Evolutionary conservation across 2,888 invertebrate genomes (phyloP).

Genomic region (Trachelus tabidus): DNA sequence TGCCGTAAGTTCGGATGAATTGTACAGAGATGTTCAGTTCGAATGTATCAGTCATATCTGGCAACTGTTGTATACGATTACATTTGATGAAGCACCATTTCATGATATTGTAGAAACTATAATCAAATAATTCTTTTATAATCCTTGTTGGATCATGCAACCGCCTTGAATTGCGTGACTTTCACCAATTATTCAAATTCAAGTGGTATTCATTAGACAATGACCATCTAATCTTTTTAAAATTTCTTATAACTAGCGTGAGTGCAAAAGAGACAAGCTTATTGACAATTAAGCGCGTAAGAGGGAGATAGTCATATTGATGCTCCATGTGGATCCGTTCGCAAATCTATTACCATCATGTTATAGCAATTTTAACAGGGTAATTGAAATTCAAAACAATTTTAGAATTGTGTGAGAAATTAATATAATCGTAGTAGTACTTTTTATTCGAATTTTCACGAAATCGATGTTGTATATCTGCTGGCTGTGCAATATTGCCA

Average conservation of each 20-base stretch:
- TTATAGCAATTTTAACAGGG: not conserved
- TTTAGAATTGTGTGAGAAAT: not conserved
- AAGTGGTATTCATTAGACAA: not conserved
- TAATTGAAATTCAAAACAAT: too few species aligned
- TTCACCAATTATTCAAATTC: not conserved
- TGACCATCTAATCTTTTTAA: not conserved
- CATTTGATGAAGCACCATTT: not conserved
- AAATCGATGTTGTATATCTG: not conserved
- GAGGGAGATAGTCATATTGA: not conserved
- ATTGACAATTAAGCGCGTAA: not conserved
- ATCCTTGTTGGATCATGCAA: not conserved
- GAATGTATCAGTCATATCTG: not conserved
- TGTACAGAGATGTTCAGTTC: not conserved
- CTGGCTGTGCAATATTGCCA: not conserved
- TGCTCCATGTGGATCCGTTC: not conserved
- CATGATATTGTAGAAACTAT: not conserved
- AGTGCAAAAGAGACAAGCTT: not conserved
- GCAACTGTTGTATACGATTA: not conserved
- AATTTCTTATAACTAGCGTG: not conserved
- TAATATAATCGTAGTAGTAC: not conserved
- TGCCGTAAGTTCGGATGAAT: not conserved
- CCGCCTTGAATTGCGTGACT: not conserved
- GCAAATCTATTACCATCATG: not conserved
- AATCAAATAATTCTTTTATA: not conserved
- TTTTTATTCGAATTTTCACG: not conserved